Evolutionary conservation across 64 coral and sea anemone genomes (phyloP).

Genomic region (Pocillopora damicornis): DNA sequence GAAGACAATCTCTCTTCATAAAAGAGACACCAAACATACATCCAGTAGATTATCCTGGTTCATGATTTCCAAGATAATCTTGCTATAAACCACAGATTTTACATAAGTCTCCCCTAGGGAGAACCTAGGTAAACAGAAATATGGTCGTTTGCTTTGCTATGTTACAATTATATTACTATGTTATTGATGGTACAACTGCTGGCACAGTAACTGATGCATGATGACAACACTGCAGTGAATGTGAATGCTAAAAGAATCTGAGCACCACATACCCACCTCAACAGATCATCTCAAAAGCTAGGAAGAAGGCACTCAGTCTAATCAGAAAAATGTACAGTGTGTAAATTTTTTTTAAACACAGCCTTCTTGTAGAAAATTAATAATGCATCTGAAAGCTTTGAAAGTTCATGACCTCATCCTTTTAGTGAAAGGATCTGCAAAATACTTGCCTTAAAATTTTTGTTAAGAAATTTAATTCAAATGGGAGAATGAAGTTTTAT

Average conservation of each 20-base stretch:
- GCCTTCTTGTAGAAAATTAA: neutral
- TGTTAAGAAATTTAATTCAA: no score
- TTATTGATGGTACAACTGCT: neutral
- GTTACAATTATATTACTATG: neutral
- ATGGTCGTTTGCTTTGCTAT: no score
- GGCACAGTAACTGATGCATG: neutral
- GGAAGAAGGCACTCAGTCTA: constrained; percentile 42
- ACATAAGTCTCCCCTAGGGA: no score
- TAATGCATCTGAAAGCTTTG: neutral
- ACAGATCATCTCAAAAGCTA: constrained; percentile 47
- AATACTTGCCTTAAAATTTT: no score
- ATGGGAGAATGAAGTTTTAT: no score
- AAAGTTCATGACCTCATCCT: neutral
- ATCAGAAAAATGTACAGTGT: constrained; percentile 32
- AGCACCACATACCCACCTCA: constrained; percentile 50
- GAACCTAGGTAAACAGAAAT: no score
- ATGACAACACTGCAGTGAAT: neutral
- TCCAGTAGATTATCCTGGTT: neutral
- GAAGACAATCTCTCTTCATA: neutral
- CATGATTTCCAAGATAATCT: no score
- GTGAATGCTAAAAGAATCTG: constrained; percentile 9
- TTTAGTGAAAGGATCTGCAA: no score
- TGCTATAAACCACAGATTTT: no score
- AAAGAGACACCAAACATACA: neutral
- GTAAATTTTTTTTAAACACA: constrained; percentile 23